Conservation (phyloP, 2,888 invertebrate species). For the Taenaris catops region DNA sequence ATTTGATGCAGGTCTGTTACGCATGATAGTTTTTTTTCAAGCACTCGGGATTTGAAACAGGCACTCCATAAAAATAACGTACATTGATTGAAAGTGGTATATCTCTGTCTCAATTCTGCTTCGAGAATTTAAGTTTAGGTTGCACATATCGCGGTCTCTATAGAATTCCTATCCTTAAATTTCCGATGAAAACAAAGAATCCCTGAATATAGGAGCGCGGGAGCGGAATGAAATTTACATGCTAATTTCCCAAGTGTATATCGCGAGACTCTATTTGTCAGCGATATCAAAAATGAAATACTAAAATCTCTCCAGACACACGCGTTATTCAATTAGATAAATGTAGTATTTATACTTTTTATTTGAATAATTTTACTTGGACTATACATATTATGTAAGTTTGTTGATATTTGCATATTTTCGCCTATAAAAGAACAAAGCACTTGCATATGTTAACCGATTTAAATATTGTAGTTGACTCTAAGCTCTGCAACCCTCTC, state of each 20-base stretch:
- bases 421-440: no score
- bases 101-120: conserved; percentile 8
- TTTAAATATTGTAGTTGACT: no score
- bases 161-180: conserved; percentile 65
- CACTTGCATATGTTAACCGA: no score
- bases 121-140: conserved; percentile 18
- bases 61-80: conserved; percentile 6
- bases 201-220: conserved; percentile 60
- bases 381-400: no score
- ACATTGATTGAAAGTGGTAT: conserved; percentile 1
- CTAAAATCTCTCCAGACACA: conserved; percentile 21
- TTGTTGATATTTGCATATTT: no score
- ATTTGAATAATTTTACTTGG: no score
- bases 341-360: background rate
- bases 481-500: no score
- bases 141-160: conserved; percentile 38
- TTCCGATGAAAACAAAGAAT: conserved; percentile 74
- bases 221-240: conserved; percentile 74
- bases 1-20: no score
- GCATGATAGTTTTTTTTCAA: conserved; percentile 6
- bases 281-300: conserved; percentile 54
- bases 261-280: conserved; percentile 57
- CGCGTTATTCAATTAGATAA: conserved; percentile 7
- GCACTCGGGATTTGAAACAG: conserved; percentile 1
- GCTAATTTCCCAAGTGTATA: conserved; percentile 76